Evolutionary conservation across 2,113 vertebrate species (phyloP), one percentile per base, ranked within the genome.

Genomic region (Corythoichthys intestinalis): DNA sequence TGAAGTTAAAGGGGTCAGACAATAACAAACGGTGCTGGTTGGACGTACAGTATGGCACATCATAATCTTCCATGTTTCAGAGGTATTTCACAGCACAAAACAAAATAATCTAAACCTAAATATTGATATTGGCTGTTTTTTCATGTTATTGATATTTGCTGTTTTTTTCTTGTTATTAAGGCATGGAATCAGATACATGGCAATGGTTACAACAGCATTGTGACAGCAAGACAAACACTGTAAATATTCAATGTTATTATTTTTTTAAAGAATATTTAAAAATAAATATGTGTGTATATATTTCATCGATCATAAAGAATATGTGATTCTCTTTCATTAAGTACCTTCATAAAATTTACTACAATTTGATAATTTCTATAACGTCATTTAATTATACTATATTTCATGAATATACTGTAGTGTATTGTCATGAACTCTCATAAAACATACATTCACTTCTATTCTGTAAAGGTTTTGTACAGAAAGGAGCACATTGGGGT

Each of bases 181-280:
- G 85, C 88, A 58, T 83, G 81, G 39, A 80, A 82, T 67, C 75
- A 79, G 50, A 69, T 41, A 75, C 6, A 71, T 85, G 80, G 80
- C 77, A 69, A 75, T 70, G 2, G 38, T 61, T 28, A 69, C 60
- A 64, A 75, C 83, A 73, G 77, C 75, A 75, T 75, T 8, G 38
- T 28, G 58, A 79, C 60, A 44, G 17, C 4, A 1, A 12, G 7
- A 44, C 39, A 20, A 20, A 63, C 39, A 62, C 20, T 35, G 41
- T 14, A 11, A 65, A 9, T 35, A 37, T 58, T 37, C 56, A 58
- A 37, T 58, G 2, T 35, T 35, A 37, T 7, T 37, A 58, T 14
- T 58, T 15, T 14, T 44, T 28, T 28, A 1, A 28, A 35, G 12
- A 57, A 57, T 35, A 57, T 57, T 57, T 35, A 35, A 58, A 58